Base-by-base conservation (phyloP, 2,888 invertebrate species). In the Drosophila paranaensis region DNA sequence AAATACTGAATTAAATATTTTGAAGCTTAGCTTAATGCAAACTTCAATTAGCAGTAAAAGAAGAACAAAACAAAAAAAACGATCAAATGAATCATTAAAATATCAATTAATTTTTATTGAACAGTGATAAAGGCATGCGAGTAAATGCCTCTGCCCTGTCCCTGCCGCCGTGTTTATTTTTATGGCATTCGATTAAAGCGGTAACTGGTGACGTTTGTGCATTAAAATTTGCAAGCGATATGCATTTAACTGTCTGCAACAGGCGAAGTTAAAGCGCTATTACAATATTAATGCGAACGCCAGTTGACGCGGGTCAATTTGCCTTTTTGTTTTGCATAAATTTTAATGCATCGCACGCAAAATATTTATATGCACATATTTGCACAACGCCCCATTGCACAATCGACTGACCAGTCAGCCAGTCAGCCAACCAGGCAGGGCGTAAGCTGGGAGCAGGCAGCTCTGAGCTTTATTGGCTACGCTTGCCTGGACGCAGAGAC, bases 351-450 rank as follows among this genome's bases (percentile, higher is more conserved):
- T 56, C 67, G 82, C 71, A 61, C 68, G 74, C 77, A 84, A 79
- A 89, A 84, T 89, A 84, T 83, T 83, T 84, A 89, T 89, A 82
- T 69, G 81, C 66, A 77, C 68, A 81, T 78, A 77, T 85, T 88
- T 79, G 67, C 62, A 58, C 70, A 88, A 73, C 80, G 89, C 51
- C 74, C 82, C 89, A 89, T 85, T 84, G 88, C 84, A 89, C 88
- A 84, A 69, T 64, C 61, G 77, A 61, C 63, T 58, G 55, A 51
- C 16, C 50, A 50, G 33, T 10, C 46, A 11, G 54, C 20, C 3
- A 51, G 11, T 6, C 54, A 58, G 53, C 20, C 51, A 56, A 33
- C 14, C 46, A 9, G 61, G 20, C 3, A 42, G 27, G 13, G 13
- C 20, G 16, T 30, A 40, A n/a, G 46, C 13, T 14, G 27, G 37